Base-by-base conservation (phyloP, 2,797 vertebrate species). In the Alosa sapidissima region DNA sequence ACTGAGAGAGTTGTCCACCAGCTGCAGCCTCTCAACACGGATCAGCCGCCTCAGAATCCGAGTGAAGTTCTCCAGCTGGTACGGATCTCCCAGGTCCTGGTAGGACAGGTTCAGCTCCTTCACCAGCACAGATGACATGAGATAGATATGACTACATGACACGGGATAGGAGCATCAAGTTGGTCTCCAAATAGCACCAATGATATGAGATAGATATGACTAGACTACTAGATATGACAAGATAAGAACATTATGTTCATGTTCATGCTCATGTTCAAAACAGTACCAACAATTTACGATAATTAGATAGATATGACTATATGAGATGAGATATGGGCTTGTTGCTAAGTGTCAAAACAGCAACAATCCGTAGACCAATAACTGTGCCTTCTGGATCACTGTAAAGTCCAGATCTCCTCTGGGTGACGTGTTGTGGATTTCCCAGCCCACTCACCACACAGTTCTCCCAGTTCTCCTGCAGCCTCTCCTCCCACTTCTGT, bases 401-500 rank as follows among this genome's bases (percentile, higher is more conserved):
- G 49, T 51, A 8, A 51, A 51, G 51, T 52, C 51, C 51, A 52
- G 21, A 28, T 65, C 68, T 41, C 11, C 11, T 36, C 41, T 75
- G 33, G 3, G 6, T 1, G 36, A 19, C 36, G 4, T 58, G 33
- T 33, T 1, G 2, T 41, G 33, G 9, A 68, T 36, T 19, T 41
- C 68, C 36, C 68, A 75, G 33, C 9, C 5, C 68, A 41, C 88
- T 95, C 92, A 98, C 98, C 95, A 90, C 88, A 91, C 96, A 98
- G 89, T 98, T 97, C 91, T 99, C 97, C 98, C 98, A 98, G 87
- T 98, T 98, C 92, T 99, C 97, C 84, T 97, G 96, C 60, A 97
- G 92, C 87, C 96, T 95, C 82, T 94, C 95, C 88, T 97, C 95
- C 97, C 97, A 96, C 88, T 92, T 95, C 87, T 95, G 95, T 85